Evolutionary conservation across 2,113 vertebrate genomes (phyloP), one percentile per base, ranked within the genome.

Genomic region (Euleptes europaea): DNA sequence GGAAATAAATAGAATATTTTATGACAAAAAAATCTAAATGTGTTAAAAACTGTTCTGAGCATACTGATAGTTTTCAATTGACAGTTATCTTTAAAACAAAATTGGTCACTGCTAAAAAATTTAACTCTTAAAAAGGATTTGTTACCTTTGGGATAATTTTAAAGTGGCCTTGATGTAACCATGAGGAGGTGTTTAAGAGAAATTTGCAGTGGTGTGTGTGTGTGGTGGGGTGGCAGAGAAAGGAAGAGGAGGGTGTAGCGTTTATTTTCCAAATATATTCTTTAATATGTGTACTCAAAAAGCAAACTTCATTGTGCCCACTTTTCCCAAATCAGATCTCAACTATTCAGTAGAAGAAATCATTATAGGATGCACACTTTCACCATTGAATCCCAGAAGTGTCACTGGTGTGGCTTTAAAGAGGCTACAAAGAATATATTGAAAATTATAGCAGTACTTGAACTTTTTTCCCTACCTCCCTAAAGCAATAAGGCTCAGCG

Each of bases 1-100:
- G 89, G 95, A 96, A 97, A 97, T 97, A 97, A 96, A 96, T 96
- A 96, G 95, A 96, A 94, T 96, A 94, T 94, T 96, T 96, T 95
- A 96, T 96, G 94, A 94, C 94, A 94, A 93, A 91, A 96, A 94
- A 95, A 66, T 93, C 87, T 91, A 92, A 96, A 95, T 91, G 93
- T 82, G 60, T 92, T 95, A 95, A 96, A 96, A 96, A 91, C 94
- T 96, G 90, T 95, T 95, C 90, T 86, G 92, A 87, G 86, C 92
- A 95, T 94, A 95, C 86, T 44, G 89, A 92, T 93, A 91, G 72
- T 89, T 92, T 80, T 84, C 93, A 92, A 69, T 90, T 92, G 88
- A 87, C 92, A 94, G 93, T 95, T 92, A 92, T 87, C 91, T 93
- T 94, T 95, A 94, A 91, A 78, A 85, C 83, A 84, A 69, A 84